Percentiles rank a stretch among this genome's conserved stretches.
phyloP scores from a whole-genome alignment of 2,888 invertebrate genomes.

The Pyralis farinalis region DNA sequence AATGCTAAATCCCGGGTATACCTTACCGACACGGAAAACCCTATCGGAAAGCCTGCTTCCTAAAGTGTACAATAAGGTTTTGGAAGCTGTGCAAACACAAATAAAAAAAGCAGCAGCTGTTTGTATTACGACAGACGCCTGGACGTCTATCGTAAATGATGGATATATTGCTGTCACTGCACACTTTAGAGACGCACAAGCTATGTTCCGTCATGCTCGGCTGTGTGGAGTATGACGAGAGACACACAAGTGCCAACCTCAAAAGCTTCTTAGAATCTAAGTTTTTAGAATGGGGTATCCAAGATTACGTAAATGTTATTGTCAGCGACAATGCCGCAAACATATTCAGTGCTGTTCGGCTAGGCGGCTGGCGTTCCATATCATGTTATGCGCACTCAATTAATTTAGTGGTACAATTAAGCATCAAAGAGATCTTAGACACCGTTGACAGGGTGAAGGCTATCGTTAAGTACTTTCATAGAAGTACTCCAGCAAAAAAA shows the following conservation, averaged over 20 bases:
- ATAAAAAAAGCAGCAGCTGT: conserved; percentile 17
- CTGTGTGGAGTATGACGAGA: conserved; percentile 13
- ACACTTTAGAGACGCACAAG: conserved; percentile 13
- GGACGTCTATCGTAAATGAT: conserved; percentile 17
- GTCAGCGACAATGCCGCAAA: conserved; percentile 15
- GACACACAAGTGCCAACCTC: conserved; percentile 12
- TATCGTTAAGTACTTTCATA: conserved; percentile 21
- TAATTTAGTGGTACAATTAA: conserved; percentile 19
- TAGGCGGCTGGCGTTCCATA: conserved; percentile 18
- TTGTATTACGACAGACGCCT: conserved; percentile 22
- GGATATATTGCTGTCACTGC: conserved; percentile 20
- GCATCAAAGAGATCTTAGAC: conserved; percentile 11
- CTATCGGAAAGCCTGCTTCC: conserved; percentile 20
- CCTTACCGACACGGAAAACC: conserved; percentile 14
- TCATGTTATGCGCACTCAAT: conserved; percentile 22
- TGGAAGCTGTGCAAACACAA: conserved; percentile 8
- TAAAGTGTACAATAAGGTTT: conserved; percentile 13
- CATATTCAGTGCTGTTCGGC: conserved; percentile 12
- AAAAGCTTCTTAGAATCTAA: conserved; percentile 7
- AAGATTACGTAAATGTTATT: conserved; percentile 10
- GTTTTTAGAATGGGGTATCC: conserved; percentile 12
- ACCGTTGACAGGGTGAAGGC: conserved; percentile 10
- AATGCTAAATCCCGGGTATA: conserved; percentile 14
- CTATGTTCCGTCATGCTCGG: conserved; percentile 15
- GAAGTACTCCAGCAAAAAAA: conserved; percentile 13